Conservation (phyloP, 2,888 invertebrate genomes). For the Drosophila robusta region DNA sequence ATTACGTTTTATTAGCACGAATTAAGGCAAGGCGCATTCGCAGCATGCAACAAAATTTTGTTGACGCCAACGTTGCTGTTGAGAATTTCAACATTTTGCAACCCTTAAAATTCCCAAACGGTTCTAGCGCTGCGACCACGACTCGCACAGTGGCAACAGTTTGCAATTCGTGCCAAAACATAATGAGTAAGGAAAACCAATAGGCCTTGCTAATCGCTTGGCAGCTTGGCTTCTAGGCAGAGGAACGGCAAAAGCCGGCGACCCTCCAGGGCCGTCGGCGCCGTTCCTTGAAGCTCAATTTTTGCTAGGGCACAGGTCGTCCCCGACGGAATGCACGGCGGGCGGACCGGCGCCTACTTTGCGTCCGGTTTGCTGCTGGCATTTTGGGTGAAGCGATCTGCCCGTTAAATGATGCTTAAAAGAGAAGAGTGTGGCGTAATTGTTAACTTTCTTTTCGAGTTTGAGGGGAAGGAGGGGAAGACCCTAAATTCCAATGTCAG, state of each 20-base stretch:
- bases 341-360: slow-evolving; percentile 77
- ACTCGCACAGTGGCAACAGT: neutral
- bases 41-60: slow-evolving; percentile 10
- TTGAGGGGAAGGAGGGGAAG: neutral
- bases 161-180: slow-evolving; percentile 76
- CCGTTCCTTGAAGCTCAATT: slow-evolving; percentile 80
- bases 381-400: slow-evolving; percentile 82
- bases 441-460: slow-evolving; percentile 29
- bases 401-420: slow-evolving; percentile 54
- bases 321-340: slow-evolving; percentile 56
- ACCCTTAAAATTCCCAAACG: slow-evolving; percentile 60
- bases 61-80: slow-evolving; percentile 1
- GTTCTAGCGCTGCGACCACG: slow-evolving; percentile 35
- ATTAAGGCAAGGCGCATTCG: slow-evolving; percentile 43
- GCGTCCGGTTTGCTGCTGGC: slow-evolving; percentile 53
- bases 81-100: slow-evolving; percentile 27
- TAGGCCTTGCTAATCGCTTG: slow-evolving; percentile 80
- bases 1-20: slow-evolving; percentile 53
- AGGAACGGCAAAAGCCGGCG: slow-evolving; percentile 21
- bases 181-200: slow-evolving; percentile 84
- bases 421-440: neutral
- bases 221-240: slow-evolving; percentile 81
- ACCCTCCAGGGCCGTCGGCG: too few species aligned
- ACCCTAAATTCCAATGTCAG: slow-evolving; percentile 51
- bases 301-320: slow-evolving; percentile 83